Base-by-base conservation (phyloP, 2,113 vertebrate genomes). In the Ictalurus punctatus region DNA sequence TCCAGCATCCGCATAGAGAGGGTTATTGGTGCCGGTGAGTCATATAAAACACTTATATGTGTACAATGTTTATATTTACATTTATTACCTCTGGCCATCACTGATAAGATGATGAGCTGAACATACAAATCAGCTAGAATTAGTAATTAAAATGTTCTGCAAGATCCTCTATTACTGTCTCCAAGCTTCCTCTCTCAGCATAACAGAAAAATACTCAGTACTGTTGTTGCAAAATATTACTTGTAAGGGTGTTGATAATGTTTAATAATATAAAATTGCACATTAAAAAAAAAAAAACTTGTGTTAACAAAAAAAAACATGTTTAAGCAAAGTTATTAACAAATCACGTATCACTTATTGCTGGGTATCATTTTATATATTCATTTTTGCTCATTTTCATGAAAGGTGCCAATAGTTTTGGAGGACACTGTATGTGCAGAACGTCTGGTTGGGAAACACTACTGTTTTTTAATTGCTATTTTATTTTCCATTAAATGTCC, bases 1-100 rank as follows among this genome's bases (percentile, higher is more conserved):
- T 96, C 95, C 90, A 95, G 93, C 92, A 96, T 96, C 86, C 94
- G 94, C 65, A 96, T 96, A 86, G 96, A 96, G 86, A 95, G 96
- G 92, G 96, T 96, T 84, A 96, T 96, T 14, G 96, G 96, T 48
- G 96, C 94, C 12, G 96, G 96, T 96, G 90, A 95, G 91, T 71
- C 16, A 27, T 19, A 48, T 13, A 19, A 58, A 74, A 34, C n/a
- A 83, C 65, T 71, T 37, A 0, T 23, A 19, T 13, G 23, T 79
- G 6, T 54, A 12, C 23, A 0, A 16, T 23, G 34, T 6, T 21
- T 58, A 84, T 27, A 34, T 76, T 73, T 74, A 54, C 59, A 30
- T 44, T 83, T 37, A 40, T 48, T 12, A 10, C 40, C 40, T 78
- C 21, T 78, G 74, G 37, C 23, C 21, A 25, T 74, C 37, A 40